Conservation (phyloP, 92 coral and sea anemone species). For the Plumapathes pennacea region DNA sequence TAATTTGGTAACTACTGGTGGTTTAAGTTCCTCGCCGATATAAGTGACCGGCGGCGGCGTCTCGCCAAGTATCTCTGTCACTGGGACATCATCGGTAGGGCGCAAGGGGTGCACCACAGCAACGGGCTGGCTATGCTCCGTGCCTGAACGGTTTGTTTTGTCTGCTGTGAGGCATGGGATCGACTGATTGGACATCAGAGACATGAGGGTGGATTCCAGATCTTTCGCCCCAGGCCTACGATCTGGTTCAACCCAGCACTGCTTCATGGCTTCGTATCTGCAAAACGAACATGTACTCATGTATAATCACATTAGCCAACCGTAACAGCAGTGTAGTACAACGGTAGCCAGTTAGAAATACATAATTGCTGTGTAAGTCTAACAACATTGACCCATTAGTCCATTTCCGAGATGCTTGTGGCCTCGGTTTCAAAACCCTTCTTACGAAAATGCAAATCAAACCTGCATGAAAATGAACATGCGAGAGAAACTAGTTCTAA, state of each 20-base stretch:
- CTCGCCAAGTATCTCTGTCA: constrained; percentile 22
- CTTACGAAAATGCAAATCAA: neutral
- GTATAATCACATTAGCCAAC: too few relatives aligned
- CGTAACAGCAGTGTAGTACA: too few relatives aligned
- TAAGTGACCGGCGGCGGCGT: constrained; percentile 7
- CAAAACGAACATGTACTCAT: too few relatives aligned
- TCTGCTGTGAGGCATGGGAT: constrained; percentile 16
- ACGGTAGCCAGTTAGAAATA: too few relatives aligned
- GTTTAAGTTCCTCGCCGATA: constrained; percentile 1
- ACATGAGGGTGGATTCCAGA: constrained; percentile 36
- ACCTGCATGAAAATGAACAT: neutral
- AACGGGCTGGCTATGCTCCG: neutral
- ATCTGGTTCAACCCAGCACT: constrained; percentile 69
- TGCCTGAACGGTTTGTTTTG: constrained; percentile 7
- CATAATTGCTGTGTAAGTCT: too few relatives aligned
- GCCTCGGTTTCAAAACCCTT: too few relatives aligned
- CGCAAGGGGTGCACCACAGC: neutral
- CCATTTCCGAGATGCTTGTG: too few relatives aligned
- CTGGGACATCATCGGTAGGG: constrained; percentile 5
- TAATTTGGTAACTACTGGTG: constrained; percentile 17
- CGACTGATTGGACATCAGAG: constrained; percentile 28
- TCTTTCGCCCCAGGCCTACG: constrained; percentile 57
- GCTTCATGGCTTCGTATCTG: constrained; percentile 70
- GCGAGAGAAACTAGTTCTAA: neutral
- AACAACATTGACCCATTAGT: too few relatives aligned